Percentiles rank a stretch among this genome's conserved stretches.
These are phyloP conservation scores for Rhagophthalmus giganteus DNA, from an alignment of 2,888 invertebrate genomes.

Conservation along the genomic window DNA sequence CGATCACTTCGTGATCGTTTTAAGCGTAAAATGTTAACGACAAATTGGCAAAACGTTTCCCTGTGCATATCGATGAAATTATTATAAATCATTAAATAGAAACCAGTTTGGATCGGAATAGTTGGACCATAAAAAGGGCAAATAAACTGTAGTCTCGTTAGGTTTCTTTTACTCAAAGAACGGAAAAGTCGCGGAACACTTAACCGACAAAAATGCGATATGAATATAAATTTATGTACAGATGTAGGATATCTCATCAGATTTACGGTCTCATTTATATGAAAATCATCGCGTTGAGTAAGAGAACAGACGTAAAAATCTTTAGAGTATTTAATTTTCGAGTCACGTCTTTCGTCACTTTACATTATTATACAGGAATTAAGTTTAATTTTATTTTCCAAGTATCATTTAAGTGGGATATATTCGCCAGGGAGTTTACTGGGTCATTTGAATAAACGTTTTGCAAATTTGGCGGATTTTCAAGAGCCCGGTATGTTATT, in stretches of 20 bases:
- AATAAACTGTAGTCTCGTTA: constrained; percentile 3
- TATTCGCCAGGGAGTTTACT: constrained; percentile 34
- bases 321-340: constrained; percentile 32
- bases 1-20: too few relatives aligned
- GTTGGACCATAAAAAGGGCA: constrained; percentile 5
- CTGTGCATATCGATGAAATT: too few relatives aligned
- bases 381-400: constrained; percentile 38
- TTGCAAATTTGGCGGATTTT: constrained; percentile 49
- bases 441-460: constrained; percentile 49
- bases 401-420: constrained; percentile 37
- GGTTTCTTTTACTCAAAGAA: constrained; percentile 6
- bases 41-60: too few relatives aligned
- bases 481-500: constrained; percentile 44
- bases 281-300: constrained; percentile 19
- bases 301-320: constrained; percentile 24
- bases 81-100: too few relatives aligned
- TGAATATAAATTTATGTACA: constrained; percentile 21
- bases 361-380: constrained; percentile 37
- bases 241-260: constrained; percentile 13
- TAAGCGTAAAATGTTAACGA: too few relatives aligned
- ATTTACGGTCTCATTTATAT: constrained; percentile 18
- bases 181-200: constrained; percentile 10
- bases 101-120: too few relatives aligned
- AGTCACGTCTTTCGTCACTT: constrained; percentile 36
- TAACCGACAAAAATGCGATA: constrained; percentile 16